Evolutionary conservation across 2,888 invertebrate genomes (phyloP).

Genomic region (Himalopsyche japonica): DNA sequence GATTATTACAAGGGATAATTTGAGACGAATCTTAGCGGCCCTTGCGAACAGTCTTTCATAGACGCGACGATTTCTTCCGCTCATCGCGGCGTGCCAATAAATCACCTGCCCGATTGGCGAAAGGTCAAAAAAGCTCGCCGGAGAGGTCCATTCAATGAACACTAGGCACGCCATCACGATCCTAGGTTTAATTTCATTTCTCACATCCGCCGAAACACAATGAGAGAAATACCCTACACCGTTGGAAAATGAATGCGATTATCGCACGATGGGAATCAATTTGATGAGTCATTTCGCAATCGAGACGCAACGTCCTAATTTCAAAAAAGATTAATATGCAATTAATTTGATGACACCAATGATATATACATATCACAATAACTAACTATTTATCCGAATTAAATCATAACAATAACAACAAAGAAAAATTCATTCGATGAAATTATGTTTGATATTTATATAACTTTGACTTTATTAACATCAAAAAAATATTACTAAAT

Average conservation of each 20-base stretch:
- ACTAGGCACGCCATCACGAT: conserved; percentile 18
- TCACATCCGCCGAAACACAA: conserved; percentile 11
- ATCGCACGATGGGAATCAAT: background rate
- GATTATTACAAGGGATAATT: background rate
- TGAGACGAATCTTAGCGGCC: background rate
- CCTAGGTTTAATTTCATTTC: conserved; percentile 5
- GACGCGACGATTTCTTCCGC: conserved; percentile 4
- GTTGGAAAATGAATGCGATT: background rate
- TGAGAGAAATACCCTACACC: conserved; percentile 5
- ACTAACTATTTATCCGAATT: too few species aligned
- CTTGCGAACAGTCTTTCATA: background rate
- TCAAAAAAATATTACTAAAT: too few species aligned
- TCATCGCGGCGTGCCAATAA: conserved; percentile 2
- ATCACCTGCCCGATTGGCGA: conserved; percentile 1
- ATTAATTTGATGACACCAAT: too few species aligned
- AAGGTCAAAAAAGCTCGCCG: background rate
- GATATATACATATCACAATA: too few species aligned
- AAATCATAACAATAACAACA: too few species aligned
- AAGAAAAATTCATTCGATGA: too few species aligned
- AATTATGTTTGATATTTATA: too few species aligned
- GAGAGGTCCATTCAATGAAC: background rate
- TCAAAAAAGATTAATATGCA: too few species aligned
- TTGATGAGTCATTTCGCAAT: background rate
- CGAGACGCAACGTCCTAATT: background rate
- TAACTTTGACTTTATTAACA: too few species aligned